Evolutionary conservation across 2,113 vertebrate genomes (phyloP).

Genomic region (Megatriorchis doriae): DNA sequence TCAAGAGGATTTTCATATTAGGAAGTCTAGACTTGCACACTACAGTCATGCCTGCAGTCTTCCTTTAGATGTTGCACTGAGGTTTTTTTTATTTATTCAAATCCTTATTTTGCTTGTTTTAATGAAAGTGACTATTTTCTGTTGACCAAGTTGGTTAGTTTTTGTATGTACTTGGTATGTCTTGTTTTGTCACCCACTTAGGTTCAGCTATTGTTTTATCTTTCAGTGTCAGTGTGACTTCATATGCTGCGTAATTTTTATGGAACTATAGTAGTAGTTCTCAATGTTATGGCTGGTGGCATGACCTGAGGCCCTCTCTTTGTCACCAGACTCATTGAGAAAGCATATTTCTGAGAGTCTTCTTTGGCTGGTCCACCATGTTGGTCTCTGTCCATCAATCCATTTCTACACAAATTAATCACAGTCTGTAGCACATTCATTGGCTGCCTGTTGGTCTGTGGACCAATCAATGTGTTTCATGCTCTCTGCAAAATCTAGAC

Average conservation of each 20-base stretch:
- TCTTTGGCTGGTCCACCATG: background rate
- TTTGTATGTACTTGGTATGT: rapidly evolving
- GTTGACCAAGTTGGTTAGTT: background rate
- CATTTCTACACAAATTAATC: background rate
- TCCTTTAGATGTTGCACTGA: background rate
- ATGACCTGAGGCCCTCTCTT: background rate
- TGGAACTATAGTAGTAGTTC: background rate
- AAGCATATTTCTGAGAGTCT: background rate
- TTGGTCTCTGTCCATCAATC: background rate
- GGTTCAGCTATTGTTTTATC: background rate
- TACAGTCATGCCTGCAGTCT: background rate
- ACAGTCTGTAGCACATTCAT: background rate
- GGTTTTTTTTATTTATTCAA: background rate
- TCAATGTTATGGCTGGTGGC: too few relatives aligned
- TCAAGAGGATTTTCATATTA: too few relatives aligned
- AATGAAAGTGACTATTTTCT: background rate
- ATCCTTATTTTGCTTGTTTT: background rate
- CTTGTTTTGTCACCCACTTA: background rate
- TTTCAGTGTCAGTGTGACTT: background rate
- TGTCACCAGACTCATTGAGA: background rate
- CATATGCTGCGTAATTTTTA: background rate
- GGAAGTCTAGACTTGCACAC: background rate
- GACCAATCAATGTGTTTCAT: rapidly evolving
- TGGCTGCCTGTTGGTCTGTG: background rate
- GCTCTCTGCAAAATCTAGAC: background rate